Percentiles rank a stretch among this genome's conserved stretches.
Conservation (phyloP, 2,888 invertebrate species). For the Thecophora atra region DNA sequence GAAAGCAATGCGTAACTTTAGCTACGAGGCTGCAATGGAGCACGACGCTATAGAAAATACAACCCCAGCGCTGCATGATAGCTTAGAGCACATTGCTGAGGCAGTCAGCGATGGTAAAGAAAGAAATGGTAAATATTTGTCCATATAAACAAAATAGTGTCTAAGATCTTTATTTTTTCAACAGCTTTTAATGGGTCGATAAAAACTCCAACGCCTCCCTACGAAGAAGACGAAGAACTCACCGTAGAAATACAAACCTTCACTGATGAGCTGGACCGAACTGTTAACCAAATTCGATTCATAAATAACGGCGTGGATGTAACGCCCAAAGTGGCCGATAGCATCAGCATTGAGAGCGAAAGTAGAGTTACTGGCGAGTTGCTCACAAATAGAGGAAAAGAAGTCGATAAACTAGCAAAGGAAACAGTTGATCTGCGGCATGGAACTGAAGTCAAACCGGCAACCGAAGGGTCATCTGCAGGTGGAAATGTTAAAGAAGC, state of each 20-base stretch:
- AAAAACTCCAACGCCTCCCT: slow-evolving; percentile 53
- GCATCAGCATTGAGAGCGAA: slow-evolving; percentile 41
- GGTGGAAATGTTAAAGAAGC: slow-evolving; percentile 44
- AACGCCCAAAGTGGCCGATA: slow-evolving; percentile 55
- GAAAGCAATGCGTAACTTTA: slow-evolving; percentile 56
- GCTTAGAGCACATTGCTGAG: slow-evolving; percentile 56
- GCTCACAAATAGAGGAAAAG: too few relatives aligned
- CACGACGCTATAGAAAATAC: slow-evolving; percentile 56
- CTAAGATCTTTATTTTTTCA: neutral
- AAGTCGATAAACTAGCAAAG: slow-evolving; percentile 23
- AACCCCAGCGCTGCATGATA: slow-evolving; percentile 55
- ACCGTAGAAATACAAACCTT: slow-evolving; percentile 60
- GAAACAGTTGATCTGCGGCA: slow-evolving; percentile 24
- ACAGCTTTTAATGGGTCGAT: slow-evolving; percentile 44
- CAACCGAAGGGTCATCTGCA: slow-evolving; percentile 35
- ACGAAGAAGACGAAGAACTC: slow-evolving; percentile 59
- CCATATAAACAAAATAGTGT: neutral
- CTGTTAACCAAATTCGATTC: slow-evolving; percentile 63
- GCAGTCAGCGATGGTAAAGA: slow-evolving; percentile 34
- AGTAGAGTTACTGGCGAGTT: slow-evolving; percentile 43
- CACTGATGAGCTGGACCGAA: slow-evolving; percentile 56
- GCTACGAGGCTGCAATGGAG: slow-evolving; percentile 57
- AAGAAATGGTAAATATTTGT: slow-evolving; percentile 22
- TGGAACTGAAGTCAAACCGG: slow-evolving; percentile 26
- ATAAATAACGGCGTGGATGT: slow-evolving; percentile 65